Evolutionary conservation across 2,888 invertebrate genomes (phyloP).

Genomic region (Coremacera marginata): DNA sequence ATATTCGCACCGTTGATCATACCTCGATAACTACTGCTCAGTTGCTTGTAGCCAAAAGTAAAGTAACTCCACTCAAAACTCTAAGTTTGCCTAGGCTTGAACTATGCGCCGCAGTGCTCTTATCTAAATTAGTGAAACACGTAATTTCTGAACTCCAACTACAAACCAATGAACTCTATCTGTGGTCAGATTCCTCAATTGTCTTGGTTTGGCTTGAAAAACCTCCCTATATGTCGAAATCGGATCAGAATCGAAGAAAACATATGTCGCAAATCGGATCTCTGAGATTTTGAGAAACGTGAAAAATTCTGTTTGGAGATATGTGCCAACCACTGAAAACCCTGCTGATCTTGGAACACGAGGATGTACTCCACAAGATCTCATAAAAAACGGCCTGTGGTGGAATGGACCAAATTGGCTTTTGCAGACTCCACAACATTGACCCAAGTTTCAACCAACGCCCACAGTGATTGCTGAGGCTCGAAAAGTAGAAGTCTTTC

Average conservation of each 20-base stretch:
- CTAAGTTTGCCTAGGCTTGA: not conserved
- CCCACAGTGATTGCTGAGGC: not conserved
- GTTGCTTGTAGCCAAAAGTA: not conserved
- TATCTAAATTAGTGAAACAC: too few species aligned
- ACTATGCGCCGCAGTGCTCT: not conserved
- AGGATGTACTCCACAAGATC: constrained; percentile 10
- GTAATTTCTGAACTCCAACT: too few species aligned
- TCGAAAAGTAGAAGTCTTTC: not conserved
- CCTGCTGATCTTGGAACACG: constrained; percentile 36
- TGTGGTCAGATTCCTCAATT: constrained; percentile 38
- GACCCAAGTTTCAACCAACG: not conserved
- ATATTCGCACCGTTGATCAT: not conserved
- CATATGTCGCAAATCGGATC: constrained; percentile 25
- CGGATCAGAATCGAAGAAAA: constrained; percentile 34
- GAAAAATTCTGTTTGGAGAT: not conserved
- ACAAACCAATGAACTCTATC: not conserved
- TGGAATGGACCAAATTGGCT: constrained; percentile 35
- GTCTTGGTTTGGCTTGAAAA: constrained; percentile 39
- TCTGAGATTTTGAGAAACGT: not conserved
- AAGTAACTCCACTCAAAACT: not conserved
- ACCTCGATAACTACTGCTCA: not conserved
- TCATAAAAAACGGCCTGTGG: constrained; percentile 16
- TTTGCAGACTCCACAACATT: too few species aligned
- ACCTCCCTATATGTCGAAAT: constrained; percentile 33
- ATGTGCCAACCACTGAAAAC: constrained; percentile 35